phyloP scores from a whole-genome alignment of 2,888 invertebrate genomes.

The Tholera decimalis region DNA sequence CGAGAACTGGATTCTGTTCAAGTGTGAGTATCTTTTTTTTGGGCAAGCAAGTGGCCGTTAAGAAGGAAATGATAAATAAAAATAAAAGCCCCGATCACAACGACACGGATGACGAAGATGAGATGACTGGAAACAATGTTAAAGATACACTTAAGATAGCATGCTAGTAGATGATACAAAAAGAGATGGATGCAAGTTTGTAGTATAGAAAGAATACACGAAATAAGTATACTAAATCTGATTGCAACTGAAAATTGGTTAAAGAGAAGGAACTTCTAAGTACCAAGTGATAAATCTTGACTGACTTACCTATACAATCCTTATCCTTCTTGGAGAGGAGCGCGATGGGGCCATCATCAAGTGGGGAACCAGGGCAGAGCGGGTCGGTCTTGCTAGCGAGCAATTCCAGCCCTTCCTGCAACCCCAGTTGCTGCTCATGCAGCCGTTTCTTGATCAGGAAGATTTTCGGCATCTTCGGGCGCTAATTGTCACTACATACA shows the following conservation, averaged over 20 bases:
- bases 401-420: slow-evolving; percentile 96
- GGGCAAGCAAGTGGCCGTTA: slow-evolving; percentile 84
- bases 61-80: slow-evolving; percentile 82
- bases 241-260: neutral
- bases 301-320: slow-evolving; percentile 84
- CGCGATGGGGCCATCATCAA: slow-evolving; percentile 92
- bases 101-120: slow-evolving; percentile 60
- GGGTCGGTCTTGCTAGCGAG: slow-evolving; percentile 92
- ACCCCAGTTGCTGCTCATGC: slow-evolving; percentile 97
- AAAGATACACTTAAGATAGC: slow-evolving; percentile 31
- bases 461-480: slow-evolving; percentile 96
- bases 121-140: slow-evolving; percentile 42
- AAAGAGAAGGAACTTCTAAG: neutral
- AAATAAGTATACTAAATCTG: slow-evolving; percentile 19
- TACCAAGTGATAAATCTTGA: slow-evolving; percentile 10
- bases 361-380: slow-evolving; percentile 91
- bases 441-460: slow-evolving; percentile 97
- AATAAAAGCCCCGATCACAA: slow-evolving; percentile 67
- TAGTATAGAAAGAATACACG: slow-evolving; percentile 31
- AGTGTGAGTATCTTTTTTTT: slow-evolving; percentile 84
- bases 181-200: slow-evolving; percentile 37
- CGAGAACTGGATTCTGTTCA: slow-evolving; percentile 87
- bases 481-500: slow-evolving; percentile 87
- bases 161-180: slow-evolving; percentile 42
- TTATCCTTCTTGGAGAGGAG: slow-evolving; percentile 91